A percentile compares a stretch with the other conserved stretches of the same genome.
Evolutionary conservation across 2,113 vertebrate genomes (phyloP).

Genomic region (Malurus melanocephalus): DNA sequence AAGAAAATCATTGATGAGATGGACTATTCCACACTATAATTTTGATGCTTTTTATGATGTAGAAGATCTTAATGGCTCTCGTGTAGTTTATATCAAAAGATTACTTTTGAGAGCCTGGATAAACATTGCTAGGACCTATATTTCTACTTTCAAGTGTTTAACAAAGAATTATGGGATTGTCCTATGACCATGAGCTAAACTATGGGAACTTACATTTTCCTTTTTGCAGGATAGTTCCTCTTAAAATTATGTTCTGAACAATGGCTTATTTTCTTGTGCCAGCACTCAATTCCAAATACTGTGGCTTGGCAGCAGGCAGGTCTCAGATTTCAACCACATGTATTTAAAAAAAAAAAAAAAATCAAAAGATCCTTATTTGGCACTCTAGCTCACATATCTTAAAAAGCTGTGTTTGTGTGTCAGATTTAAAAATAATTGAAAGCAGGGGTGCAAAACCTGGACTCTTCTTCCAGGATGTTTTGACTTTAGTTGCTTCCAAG

Average conservation of each 20-base stretch:
- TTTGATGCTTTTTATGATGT: neutral
- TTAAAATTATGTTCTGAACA: conserved; percentile 79
- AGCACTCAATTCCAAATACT: conserved; percentile 80
- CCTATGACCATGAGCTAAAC: conserved; percentile 48
- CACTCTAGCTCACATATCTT: conserved; percentile 78
- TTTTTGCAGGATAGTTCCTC: conserved; percentile 68
- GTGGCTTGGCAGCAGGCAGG: conserved; percentile 85
- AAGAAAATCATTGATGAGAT: neutral
- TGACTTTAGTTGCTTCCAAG: conserved; percentile 73
- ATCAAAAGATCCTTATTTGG: conserved; percentile 89
- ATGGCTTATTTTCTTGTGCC: conserved; percentile 86
- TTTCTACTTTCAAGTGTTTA: conserved; percentile 51
- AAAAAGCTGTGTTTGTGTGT: conserved; percentile 78
- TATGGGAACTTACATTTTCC: conserved; percentile 66
- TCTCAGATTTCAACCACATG: conserved; percentile 98
- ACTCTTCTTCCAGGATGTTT: conserved; percentile 79
- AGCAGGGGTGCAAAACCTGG: conserved; percentile 71
- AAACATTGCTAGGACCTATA: conserved; percentile 29
- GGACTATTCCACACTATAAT: neutral
- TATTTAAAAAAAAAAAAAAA: conserved; percentile 74
- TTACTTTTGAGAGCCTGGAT: conserved; percentile 36
- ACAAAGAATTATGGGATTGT: conserved; percentile 64
- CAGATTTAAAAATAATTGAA: conserved; percentile 84
- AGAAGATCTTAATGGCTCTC: neutral
- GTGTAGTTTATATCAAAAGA: conserved; percentile 14